Percentiles rank a stretch among this genome's conserved stretches.
These are phyloP conservation scores for Patella depressa DNA, from an alignment of 2,888 invertebrate genomes.

Conservation along the genomic window DNA sequence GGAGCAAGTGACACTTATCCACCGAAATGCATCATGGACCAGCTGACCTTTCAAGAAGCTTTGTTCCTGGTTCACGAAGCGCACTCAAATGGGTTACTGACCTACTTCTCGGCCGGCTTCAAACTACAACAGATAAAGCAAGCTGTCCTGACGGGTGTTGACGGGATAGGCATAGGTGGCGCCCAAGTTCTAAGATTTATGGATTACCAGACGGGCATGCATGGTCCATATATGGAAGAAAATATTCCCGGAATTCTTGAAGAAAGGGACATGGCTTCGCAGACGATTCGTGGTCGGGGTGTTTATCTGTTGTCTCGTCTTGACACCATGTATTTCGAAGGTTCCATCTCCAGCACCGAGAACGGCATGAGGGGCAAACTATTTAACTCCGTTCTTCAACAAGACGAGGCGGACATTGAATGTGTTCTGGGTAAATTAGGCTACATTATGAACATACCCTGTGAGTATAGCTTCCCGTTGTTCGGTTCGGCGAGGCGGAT, in stretches of 20 bases:
- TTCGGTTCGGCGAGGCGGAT: conserved; percentile 38
- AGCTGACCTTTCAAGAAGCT: conserved; percentile 36
- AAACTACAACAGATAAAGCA: conserved; percentile 31
- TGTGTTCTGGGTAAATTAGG: conserved; percentile 20
- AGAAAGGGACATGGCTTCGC: conserved; percentile 33
- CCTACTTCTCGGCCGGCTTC: conserved; percentile 40
- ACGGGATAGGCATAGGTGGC: conserved; percentile 39
- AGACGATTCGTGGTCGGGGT: conserved; percentile 25
- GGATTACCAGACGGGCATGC: conserved; percentile 34
- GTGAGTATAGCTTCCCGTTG: conserved; percentile 32
- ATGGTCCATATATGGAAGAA: conserved; percentile 40
- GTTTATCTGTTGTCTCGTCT: conserved; percentile 36
- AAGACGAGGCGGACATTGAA: background rate
- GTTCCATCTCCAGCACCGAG: conserved; percentile 32
- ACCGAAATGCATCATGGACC: conserved; percentile 39
- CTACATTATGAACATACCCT: conserved; percentile 28
- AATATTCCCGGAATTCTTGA: conserved; percentile 34
- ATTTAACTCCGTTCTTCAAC: conserved; percentile 24
- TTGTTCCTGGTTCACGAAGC: conserved; percentile 38
- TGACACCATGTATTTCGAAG: conserved; percentile 41
- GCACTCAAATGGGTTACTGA: conserved; percentile 35
- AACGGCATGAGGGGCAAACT: conserved; percentile 25
- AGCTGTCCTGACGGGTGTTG: conserved; percentile 37
- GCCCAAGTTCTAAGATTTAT: conserved; percentile 35
- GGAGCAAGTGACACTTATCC: conserved; percentile 35